Conservation (phyloP, 1,140 invertebrate genomes). For the Aethina tumida region DNA sequence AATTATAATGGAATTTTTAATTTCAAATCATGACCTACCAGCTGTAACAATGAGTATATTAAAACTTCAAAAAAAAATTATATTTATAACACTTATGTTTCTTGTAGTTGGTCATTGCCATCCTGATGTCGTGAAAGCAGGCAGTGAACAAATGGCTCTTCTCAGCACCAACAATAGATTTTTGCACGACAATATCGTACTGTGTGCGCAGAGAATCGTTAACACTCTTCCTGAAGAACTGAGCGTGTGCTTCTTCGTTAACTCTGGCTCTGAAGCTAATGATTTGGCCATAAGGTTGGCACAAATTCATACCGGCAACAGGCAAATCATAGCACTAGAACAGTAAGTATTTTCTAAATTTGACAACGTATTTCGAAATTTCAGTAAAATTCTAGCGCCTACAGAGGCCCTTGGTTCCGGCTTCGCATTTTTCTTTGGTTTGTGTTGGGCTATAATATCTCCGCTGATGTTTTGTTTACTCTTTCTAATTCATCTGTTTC, state of each 20-base stretch:
- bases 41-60: not conserved
- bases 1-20: no score
- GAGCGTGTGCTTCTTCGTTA: constrained; percentile 95
- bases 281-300: constrained; percentile 91
- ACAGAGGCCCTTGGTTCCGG: constrained; percentile 12
- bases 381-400: constrained; percentile 4
- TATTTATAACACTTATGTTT: no score
- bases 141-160: constrained; percentile 75
- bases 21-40: no score
- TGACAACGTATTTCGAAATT: constrained; percentile 44
- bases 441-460: no score
- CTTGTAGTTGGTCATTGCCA: constrained; percentile 91
- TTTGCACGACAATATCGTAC: constrained; percentile 88
- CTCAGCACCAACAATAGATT: constrained; percentile 93
- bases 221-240: constrained; percentile 68
- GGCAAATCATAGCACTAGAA: constrained; percentile 87
- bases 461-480: no score
- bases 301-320: constrained; percentile 74
- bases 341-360: constrained; percentile 82
- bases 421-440: no score
- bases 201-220: constrained; percentile 78
- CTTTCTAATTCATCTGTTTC: no score
- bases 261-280: constrained; percentile 99
- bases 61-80: constrained; percentile 1
- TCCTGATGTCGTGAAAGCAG: constrained; percentile 82